phyloP scores from a whole-genome alignment of 2,113 vertebrate species.

The Carettochelys insculpta region DNA sequence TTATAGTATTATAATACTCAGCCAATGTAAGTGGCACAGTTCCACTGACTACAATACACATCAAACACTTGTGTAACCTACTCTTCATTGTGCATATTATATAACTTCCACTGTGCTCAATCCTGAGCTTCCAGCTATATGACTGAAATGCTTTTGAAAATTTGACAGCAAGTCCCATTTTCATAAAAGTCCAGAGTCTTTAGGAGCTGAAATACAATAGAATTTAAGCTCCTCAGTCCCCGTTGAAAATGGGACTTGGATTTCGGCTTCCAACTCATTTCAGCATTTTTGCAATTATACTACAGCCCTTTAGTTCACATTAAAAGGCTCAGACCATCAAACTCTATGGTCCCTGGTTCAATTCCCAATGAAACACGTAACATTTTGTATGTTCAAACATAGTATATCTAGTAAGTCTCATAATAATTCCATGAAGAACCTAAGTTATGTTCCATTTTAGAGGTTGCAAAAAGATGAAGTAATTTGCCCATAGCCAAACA shows the following conservation, averaged over 20 bases:
- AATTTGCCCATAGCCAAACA: neutral
- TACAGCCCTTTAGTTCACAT: too few species aligned
- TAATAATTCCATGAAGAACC: neutral
- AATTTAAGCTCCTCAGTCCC: neutral
- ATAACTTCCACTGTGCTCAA: neutral
- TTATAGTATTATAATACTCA: neutral
- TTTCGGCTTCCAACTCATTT: too few species aligned
- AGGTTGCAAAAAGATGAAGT: neutral
- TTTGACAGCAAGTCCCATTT: neutral
- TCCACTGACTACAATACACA: neutral
- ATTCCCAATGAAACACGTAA: neutral
- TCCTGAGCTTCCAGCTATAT: neutral
- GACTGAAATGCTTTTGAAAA: neutral
- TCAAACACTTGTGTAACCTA: neutral
- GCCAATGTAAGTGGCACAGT: neutral
- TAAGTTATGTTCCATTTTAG: neutral
- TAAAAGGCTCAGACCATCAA: neutral
- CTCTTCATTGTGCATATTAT: neutral
- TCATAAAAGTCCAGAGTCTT: neutral
- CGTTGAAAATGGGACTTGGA: too few species aligned
- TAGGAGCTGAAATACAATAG: neutral
- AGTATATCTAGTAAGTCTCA: neutral
- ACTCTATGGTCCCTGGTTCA: neutral
- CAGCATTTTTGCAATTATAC: too few species aligned
- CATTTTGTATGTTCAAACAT: neutral